These are phyloP conservation scores for Acanthis flammea DNA, from an alignment of 2,797 vertebrate species.

Conservation along the genomic window DNA sequence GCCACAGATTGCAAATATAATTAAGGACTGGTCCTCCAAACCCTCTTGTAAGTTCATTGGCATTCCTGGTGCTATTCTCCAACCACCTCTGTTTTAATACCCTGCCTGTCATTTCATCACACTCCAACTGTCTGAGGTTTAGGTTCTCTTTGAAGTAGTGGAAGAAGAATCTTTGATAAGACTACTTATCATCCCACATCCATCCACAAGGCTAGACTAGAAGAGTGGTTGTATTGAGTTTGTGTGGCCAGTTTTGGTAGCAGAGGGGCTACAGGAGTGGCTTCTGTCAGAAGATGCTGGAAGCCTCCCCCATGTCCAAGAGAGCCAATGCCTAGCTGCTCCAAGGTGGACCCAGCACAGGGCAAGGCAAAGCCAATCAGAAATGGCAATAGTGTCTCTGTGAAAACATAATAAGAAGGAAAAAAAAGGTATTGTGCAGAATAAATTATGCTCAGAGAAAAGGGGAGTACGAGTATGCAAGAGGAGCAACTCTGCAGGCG, in stretches of 20 bases:
- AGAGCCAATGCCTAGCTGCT: neutral
- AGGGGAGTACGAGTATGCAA: neutral
- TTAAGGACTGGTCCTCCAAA: neutral
- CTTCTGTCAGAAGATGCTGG: neutral
- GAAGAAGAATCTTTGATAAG: neutral
- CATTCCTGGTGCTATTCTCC: neutral
- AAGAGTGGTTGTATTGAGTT: neutral
- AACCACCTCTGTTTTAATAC: neutral
- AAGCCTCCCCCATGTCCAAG: neutral
- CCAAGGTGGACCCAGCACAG: neutral
- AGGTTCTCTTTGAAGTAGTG: neutral
- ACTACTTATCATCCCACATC: neutral
- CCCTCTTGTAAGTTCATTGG: neutral
- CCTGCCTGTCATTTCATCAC: neutral
- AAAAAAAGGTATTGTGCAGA: neutral
- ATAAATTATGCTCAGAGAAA: neutral
- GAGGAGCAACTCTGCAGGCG: neutral
- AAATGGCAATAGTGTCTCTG: neutral
- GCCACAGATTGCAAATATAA: neutral
- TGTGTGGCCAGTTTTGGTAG: neutral
- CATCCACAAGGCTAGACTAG: neutral
- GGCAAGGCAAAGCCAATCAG: neutral
- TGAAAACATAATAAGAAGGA: neutral
- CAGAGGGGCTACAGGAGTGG: neutral
- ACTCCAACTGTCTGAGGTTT: neutral